Conservation (phyloP, 1,140 invertebrate genomes). For the Procambarus virginalis region DNA sequence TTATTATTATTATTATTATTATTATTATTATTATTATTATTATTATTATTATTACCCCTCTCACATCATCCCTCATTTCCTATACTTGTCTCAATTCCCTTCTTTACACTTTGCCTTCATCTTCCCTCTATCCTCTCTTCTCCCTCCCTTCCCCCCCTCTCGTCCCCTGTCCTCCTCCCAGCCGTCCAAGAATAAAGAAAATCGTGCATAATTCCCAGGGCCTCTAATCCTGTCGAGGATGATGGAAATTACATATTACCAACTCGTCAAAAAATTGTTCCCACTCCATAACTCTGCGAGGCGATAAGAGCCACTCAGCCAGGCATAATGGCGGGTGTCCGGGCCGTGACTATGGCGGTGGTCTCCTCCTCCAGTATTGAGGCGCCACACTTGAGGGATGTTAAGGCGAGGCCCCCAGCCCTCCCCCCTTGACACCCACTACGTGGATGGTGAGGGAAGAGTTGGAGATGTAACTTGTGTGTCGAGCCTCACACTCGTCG, state of each 20-base stretch:
- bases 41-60: no score
- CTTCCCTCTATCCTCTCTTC: neutral
- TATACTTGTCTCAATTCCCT: neutral
- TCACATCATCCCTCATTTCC: neutral
- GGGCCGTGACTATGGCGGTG: slow-evolving; percentile 27
- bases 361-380: slow-evolving; percentile 31
- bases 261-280: slow-evolving; percentile 45
- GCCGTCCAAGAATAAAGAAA: neutral
- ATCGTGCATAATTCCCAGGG: slow-evolving; percentile 23
- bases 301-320: slow-evolving; percentile 32
- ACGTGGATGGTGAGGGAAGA: no score
- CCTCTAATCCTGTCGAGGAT: slow-evolving; percentile 34
- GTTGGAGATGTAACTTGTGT: no score
- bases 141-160: neutral
- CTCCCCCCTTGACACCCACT: no score
- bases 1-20: no score
- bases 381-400: slow-evolving; percentile 45
- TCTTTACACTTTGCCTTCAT: neutral
- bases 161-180: neutral
- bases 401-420: neutral
- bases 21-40: no score
- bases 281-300: slow-evolving; percentile 27
- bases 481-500: no score
- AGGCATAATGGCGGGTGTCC: slow-evolving; percentile 38
- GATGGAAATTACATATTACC: slow-evolving; percentile 59